Conservation (phyloP, 1,140 invertebrate species). For the Pseudomyrmex cubaensis region DNA sequence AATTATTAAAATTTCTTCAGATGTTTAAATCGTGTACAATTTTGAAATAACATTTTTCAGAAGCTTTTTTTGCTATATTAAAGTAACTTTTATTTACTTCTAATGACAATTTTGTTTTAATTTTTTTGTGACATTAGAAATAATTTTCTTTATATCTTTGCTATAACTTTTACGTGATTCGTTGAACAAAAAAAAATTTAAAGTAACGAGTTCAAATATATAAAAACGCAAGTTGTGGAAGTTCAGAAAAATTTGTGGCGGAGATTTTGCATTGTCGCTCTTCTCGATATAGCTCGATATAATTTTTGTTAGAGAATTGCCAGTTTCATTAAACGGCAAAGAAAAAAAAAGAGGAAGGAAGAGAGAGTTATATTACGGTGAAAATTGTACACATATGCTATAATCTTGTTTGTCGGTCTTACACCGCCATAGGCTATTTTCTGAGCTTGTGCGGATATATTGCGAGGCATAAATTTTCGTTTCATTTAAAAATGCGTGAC, state of each 20-base stretch:
- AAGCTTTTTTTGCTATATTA: no score
- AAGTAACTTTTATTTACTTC: no score
- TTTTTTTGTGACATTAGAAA: no score
- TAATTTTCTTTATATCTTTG: no score
- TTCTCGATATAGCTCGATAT: background rate
- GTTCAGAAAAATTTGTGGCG: background rate
- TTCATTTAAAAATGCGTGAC: constrained; percentile 61
- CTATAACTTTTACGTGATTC: no score
- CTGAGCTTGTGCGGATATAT: constrained; percentile 24
- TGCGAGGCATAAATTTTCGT: constrained; percentile 71
- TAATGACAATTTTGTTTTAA: no score
- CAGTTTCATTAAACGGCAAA: constrained; percentile 13
- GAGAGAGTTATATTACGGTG: constrained; percentile 1
- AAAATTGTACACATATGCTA: constrained; percentile 3
- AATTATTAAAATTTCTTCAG: no score
- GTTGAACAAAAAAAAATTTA: no score
- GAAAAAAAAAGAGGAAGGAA: no score
- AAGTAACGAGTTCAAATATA: background rate
- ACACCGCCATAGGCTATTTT: constrained; percentile 1
- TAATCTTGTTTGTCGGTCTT: background rate
- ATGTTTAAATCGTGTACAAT: no score
- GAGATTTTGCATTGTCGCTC: no score
- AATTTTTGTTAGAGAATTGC: background rate
- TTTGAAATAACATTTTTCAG: no score
- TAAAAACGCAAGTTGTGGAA: background rate